A percentile compares a stretch with the other conserved stretches of the same genome.
Conservation (phyloP, 2,797 vertebrate genomes). For the Tragopan temminckii region DNA sequence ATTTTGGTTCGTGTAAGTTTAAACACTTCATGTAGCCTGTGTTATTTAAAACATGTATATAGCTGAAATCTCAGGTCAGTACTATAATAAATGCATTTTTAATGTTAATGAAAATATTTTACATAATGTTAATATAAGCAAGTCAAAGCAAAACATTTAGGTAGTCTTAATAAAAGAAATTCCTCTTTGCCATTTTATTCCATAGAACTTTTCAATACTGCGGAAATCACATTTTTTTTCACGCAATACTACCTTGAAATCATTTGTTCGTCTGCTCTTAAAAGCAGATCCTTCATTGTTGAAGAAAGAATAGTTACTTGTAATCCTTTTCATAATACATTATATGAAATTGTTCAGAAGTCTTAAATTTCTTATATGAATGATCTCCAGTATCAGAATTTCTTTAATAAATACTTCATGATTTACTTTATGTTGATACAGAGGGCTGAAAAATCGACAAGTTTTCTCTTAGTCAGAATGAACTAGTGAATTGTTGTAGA, state of each 20-base stretch:
- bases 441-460: not conserved
- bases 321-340: not conserved
- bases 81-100: not conserved
- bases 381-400: not conserved
- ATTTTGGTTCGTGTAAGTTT: not conserved
- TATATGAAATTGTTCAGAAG: not conserved
- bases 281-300: not conserved
- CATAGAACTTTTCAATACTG: not conserved
- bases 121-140: not conserved
- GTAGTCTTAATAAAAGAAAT: fast-evolving
- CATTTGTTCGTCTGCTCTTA: not conserved
- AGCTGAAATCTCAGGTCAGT: not conserved
- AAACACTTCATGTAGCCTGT: not conserved
- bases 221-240: not conserved
- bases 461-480: not conserved
- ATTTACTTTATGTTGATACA: not conserved
- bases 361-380: not conserved
- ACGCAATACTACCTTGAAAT: not conserved
- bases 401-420: not conserved
- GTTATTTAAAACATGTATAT: not conserved
- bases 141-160: not conserved
- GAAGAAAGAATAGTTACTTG: not conserved
- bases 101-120: not conserved
- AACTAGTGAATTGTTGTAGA: not conserved
- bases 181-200: not conserved